These are phyloP conservation scores for Amniataba percoides DNA, from an alignment of 2,797 vertebrate genomes.

Conservation along the genomic window DNA sequence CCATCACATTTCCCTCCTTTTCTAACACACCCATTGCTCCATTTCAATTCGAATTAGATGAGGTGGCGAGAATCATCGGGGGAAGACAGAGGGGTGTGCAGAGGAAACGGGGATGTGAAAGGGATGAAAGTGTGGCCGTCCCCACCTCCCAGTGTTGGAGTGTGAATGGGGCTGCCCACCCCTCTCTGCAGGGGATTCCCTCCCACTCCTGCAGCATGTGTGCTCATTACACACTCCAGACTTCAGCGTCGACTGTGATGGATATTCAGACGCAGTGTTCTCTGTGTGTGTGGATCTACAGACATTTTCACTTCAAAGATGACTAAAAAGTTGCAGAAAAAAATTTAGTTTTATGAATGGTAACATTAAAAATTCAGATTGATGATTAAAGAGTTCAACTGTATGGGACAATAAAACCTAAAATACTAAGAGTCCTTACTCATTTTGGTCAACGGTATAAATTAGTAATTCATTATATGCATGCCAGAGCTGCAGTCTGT, in stretches of 20 bases:
- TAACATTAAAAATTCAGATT: no score
- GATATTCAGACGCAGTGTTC: conserved; percentile 11
- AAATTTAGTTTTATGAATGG: background rate
- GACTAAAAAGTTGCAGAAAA: background rate
- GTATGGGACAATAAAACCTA: no score
- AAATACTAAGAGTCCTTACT: background rate
- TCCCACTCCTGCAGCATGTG: conserved; percentile 40
- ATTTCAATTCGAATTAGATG: conserved; percentile 45
- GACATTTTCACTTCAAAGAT: background rate
- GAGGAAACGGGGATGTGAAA: conserved; percentile 41
- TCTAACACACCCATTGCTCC: background rate
- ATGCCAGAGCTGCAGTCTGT: background rate
- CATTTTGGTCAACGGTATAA: background rate
- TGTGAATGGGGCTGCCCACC: conserved; percentile 68
- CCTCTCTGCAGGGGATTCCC: conserved; percentile 57
- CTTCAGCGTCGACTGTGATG: background rate
- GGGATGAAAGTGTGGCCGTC: conserved; percentile 52
- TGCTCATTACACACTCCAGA: conserved; percentile 26
- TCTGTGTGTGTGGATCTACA: background rate
- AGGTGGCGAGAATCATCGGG: background rate
- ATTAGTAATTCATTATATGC: background rate
- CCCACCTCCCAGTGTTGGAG: conserved; percentile 46
- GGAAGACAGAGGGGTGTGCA: conserved; percentile 2
- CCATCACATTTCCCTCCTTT: background rate
- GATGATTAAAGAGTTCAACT: no score